Conservation (phyloP, 2,113 vertebrate species). For the Nipponia nippon region DNA sequence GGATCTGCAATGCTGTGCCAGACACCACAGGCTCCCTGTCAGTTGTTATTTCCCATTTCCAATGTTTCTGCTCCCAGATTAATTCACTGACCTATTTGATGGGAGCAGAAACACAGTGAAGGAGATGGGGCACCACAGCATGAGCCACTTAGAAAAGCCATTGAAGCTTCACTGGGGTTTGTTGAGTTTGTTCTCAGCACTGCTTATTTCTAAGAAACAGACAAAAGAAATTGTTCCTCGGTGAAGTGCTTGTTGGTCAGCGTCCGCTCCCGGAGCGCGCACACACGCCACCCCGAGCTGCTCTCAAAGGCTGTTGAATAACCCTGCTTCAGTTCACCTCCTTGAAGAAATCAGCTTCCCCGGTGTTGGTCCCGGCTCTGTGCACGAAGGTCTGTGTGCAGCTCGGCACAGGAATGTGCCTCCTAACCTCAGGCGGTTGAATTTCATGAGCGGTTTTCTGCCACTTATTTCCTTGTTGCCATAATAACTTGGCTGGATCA, state of each 20-base stretch:
- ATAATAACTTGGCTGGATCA: background rate
- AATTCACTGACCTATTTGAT: background rate
- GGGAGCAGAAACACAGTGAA: background rate
- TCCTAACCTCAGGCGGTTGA: background rate
- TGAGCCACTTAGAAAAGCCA: background rate
- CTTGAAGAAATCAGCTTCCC: background rate
- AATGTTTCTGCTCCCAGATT: background rate
- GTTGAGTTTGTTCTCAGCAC: background rate
- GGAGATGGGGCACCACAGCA: background rate
- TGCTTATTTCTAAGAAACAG: background rate
- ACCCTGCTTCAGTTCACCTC: background rate
- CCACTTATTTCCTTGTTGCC: background rate
- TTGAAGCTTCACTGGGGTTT: background rate
- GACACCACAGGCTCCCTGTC: background rate
- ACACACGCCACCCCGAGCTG: background rate
- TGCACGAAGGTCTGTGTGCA: background rate
- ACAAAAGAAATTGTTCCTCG: background rate
- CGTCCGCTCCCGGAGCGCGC: rapidly evolving
- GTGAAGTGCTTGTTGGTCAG: background rate
- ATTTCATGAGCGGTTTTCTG: background rate
- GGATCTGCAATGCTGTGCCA: background rate
- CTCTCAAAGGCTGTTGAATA: background rate
- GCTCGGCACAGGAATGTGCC: background rate
- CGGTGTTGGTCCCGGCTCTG: background rate
- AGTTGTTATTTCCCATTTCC: background rate